Percentiles rank a stretch among this genome's conserved stretches.
phyloP scores from a whole-genome alignment of 2,888 invertebrate species.

The Hydriomena furcata region DNA sequence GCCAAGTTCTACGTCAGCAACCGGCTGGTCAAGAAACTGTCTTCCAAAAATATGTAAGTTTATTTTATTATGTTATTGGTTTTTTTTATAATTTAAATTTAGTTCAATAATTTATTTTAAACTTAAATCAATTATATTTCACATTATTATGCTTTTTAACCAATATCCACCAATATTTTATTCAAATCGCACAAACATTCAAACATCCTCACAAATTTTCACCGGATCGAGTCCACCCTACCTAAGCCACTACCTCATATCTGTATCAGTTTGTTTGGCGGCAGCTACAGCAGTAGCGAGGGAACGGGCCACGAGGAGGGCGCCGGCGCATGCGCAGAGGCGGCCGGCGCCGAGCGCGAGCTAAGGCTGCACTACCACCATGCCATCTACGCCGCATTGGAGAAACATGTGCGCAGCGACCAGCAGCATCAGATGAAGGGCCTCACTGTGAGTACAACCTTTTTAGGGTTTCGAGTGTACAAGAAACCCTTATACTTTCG shows the following conservation, averaged over 20 bases:
- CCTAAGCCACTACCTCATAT: slow-evolving; percentile 5
- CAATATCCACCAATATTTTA: too few relatives aligned
- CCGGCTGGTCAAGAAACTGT: slow-evolving; percentile 50
- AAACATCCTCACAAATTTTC: too few relatives aligned
- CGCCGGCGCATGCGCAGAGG: slow-evolving; percentile 44
- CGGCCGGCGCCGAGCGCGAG: slow-evolving; percentile 67
- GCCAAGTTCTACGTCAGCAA: slow-evolving; percentile 87
- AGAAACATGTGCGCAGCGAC: slow-evolving; percentile 90
- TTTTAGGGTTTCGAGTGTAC: too few relatives aligned
- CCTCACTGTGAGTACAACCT: slow-evolving; percentile 76
- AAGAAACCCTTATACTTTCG: too few relatives aligned
- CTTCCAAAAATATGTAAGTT: slow-evolving; percentile 54
- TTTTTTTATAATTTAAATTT: background rate
- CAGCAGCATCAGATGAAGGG: slow-evolving; percentile 92
- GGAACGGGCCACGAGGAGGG: slow-evolving; percentile 54
- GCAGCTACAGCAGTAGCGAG: slow-evolving; percentile 37
- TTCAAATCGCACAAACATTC: too few relatives aligned
- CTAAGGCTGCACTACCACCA: slow-evolving; percentile 94
- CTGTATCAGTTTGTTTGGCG: slow-evolving; percentile 23
- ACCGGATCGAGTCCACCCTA: background rate
- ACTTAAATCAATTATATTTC: too few relatives aligned
- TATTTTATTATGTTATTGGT: too few relatives aligned
- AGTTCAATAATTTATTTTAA: background rate
- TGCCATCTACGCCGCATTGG: slow-evolving; percentile 88
- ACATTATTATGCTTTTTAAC: too few relatives aligned